These are phyloP conservation scores for Colistium nudipinnis DNA, from an alignment of 2,113 vertebrate species.

Conservation along the genomic window DNA sequence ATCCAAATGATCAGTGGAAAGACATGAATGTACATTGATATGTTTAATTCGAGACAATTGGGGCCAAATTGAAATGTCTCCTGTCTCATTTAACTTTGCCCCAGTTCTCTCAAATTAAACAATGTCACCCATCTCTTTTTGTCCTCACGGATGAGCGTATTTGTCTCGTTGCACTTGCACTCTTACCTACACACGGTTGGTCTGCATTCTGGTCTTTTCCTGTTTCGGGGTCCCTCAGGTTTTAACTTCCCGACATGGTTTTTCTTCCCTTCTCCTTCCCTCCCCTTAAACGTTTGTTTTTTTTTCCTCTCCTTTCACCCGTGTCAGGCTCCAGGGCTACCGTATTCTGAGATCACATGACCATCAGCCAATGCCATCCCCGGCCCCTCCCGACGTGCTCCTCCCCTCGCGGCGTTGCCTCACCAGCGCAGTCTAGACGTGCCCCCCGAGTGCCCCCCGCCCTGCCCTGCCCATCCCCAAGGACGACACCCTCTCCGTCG, in stretches of 20 bases:
- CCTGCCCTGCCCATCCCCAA: constrained; percentile 67
- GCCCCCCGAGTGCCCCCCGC: constrained; percentile 57
- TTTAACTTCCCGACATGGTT: constrained; percentile 11
- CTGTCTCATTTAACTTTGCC: no score
- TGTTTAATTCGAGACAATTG: not conserved
- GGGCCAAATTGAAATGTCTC: no score
- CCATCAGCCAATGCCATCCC: constrained; percentile 85
- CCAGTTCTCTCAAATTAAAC: no score
- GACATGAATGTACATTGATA: not conserved
- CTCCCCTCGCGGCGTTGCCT: constrained; percentile 85
- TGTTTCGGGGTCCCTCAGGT: constrained; percentile 3
- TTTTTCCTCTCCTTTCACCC: constrained; percentile 5
- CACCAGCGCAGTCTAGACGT: constrained; percentile 87
- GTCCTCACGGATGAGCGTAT: constrained; percentile 6
- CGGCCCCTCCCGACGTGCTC: constrained; percentile 86
- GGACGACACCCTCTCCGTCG: constrained; percentile 73
- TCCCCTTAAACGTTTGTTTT: constrained; percentile 11
- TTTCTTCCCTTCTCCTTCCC: not conserved
- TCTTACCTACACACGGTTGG: constrained; percentile 3
- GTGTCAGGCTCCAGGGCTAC: constrained; percentile 85
- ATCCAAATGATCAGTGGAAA: no score
- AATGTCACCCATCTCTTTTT: no score
- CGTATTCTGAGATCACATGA: constrained; percentile 91
- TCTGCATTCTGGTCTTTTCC: constrained; percentile 3
- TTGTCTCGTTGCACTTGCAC: not conserved